A percentile compares a stretch with the other conserved stretches of the same genome.
phyloP scores from a whole-genome alignment of 2,888 invertebrate species.

The Nesidiocoris tenuis region DNA sequence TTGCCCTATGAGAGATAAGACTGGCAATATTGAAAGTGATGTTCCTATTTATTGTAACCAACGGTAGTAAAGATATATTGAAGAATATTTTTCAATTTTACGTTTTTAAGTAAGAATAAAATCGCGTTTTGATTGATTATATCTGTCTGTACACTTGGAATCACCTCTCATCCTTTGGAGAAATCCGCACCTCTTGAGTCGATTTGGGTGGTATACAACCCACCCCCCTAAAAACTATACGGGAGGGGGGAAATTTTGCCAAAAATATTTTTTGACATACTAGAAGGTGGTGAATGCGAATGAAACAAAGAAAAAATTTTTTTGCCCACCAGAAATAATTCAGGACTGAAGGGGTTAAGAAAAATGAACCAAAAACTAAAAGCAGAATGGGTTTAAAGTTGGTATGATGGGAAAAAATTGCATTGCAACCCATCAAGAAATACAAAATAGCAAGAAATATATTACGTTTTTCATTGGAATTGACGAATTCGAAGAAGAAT shows the following conservation, averaged over 20 bases:
- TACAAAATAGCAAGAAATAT: too few relatives aligned
- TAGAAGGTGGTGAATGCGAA: not conserved
- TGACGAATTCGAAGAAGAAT: too few relatives aligned
- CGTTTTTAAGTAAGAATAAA: not conserved
- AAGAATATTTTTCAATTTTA: not conserved
- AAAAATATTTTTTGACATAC: not conserved
- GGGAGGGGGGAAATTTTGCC: not conserved
- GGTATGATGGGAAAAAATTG: too few relatives aligned
- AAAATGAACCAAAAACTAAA: too few relatives aligned
- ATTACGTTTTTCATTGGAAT: too few relatives aligned
- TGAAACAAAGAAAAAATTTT: not conserved
- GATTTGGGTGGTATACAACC: not conserved
- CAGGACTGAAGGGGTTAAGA: not conserved
- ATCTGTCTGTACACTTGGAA: not conserved
- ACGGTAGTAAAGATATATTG: not conserved
- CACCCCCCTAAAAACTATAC: not conserved
- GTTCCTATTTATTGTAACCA: not conserved
- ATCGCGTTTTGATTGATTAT: not conserved
- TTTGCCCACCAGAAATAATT: not conserved
- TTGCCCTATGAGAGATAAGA: not conserved
- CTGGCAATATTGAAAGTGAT: not conserved
- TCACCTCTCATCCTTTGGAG: not conserved
- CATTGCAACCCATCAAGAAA: too few relatives aligned
- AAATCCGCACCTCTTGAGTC: not conserved
- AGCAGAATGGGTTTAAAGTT: too few relatives aligned